Evolutionary conservation across 2,888 invertebrate genomes (phyloP).

Genomic region (Drosophila antonietae): DNA sequence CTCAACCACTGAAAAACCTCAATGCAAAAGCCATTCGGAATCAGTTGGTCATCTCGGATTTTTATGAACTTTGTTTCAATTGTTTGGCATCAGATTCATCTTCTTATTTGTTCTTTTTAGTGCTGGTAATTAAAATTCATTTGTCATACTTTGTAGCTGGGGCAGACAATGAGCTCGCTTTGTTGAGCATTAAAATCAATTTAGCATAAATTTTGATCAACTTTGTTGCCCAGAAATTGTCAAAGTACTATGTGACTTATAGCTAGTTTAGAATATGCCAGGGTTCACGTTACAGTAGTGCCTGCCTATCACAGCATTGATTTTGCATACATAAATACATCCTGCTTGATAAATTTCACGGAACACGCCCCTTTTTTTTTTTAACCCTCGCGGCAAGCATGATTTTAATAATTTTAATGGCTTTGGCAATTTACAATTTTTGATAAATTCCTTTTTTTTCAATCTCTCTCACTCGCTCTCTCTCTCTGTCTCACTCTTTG

Average conservation of each 20-base stretch:
- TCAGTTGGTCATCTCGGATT: constrained; percentile 52
- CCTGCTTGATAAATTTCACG: constrained; percentile 68
- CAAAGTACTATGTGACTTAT: constrained; percentile 7
- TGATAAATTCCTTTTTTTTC: constrained; percentile 74
- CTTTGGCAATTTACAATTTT: constrained; percentile 80
- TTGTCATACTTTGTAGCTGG: constrained; percentile 70
- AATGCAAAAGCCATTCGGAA: constrained; percentile 13
- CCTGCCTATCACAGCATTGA: constrained; percentile 50
- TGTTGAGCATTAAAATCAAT: constrained; percentile 68
- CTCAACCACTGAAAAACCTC: background rate
- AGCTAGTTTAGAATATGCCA: constrained; percentile 20
- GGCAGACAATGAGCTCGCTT: constrained; percentile 47
- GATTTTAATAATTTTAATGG: constrained; percentile 84
- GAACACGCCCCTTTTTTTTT: constrained; percentile 67
- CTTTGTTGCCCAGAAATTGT: constrained; percentile 38
- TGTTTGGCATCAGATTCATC: constrained; percentile 51
- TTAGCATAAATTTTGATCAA: constrained; percentile 65
- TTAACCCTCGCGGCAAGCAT: constrained; percentile 51
- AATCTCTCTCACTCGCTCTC: constrained; percentile 1
- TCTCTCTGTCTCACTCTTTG: constrained; percentile 9
- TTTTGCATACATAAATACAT: constrained; percentile 63
- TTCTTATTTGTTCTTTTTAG: constrained; percentile 46
- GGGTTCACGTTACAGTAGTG: constrained; percentile 20
- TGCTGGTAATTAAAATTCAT: constrained; percentile 74
- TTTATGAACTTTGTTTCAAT: constrained; percentile 60